A percentile compares a stretch with the other conserved stretches of the same genome.
phyloP scores from a whole-genome alignment of 2,888 invertebrate genomes.

The Apotomis turbidana region DNA sequence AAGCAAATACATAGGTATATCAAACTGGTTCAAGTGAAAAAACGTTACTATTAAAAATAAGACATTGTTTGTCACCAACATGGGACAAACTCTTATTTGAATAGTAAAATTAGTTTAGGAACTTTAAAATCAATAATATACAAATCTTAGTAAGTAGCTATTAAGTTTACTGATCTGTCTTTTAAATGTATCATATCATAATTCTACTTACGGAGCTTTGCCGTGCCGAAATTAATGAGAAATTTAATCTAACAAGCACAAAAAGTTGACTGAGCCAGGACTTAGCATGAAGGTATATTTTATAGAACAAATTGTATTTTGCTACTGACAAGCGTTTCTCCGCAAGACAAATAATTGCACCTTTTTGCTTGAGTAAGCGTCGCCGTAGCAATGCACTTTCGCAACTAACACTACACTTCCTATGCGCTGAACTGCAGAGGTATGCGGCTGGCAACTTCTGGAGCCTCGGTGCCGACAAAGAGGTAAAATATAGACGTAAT shows the following conservation, averaged over 20 bases:
- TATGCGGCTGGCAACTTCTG: conserved; percentile 47
- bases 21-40: too few relatives aligned
- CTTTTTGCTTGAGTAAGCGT: neutral
- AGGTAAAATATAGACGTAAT: conserved; percentile 66
- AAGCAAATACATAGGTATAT: too few relatives aligned
- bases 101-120: too few relatives aligned
- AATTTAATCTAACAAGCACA: neutral
- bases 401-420: conserved; percentile 24
- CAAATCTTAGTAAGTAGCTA: too few relatives aligned
- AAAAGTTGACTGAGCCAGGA: neutral
- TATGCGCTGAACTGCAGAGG: conserved; percentile 31
- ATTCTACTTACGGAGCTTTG: too few relatives aligned
- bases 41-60: too few relatives aligned
- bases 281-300: neutral
- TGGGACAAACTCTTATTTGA: too few relatives aligned
- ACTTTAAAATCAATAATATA: too few relatives aligned
- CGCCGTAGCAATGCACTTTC: conserved; percentile 14
- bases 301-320: neutral
- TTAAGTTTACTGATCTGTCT: too few relatives aligned
- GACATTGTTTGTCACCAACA: too few relatives aligned
- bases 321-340: neutral
- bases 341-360: conserved; percentile 5
- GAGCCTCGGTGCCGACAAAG: conserved; percentile 62
- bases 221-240: too few relatives aligned
- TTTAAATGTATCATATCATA: too few relatives aligned